A percentile compares a stretch with the other conserved stretches of the same genome.
These are phyloP conservation scores for Perizoma flavofasciatum DNA, from an alignment of 2,888 invertebrate species.

Conservation along the genomic window DNA sequence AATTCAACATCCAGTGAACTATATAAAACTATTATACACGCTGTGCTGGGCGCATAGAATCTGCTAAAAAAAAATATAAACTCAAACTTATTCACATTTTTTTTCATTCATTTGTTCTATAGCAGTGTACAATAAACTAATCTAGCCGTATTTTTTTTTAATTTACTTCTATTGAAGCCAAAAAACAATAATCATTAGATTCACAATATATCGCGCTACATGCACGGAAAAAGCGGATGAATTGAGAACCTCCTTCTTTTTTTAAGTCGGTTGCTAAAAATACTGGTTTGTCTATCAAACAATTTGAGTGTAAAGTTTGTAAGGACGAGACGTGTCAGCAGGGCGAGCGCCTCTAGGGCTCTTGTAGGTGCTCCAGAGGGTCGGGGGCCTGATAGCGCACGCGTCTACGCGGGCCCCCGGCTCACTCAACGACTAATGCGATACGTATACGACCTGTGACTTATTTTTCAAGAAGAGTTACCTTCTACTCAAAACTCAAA, in stretches of 20 bases:
- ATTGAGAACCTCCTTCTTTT: no score
- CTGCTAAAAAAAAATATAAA: background rate
- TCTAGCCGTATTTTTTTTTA: no score
- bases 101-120: no score
- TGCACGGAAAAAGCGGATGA: no score
- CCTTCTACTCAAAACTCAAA: background rate
- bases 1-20: slow-evolving; percentile 13
- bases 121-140: no score
- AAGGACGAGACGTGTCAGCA: slow-evolving; percentile 50
- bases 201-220: no score
- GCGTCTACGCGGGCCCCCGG: slow-evolving; percentile 42
- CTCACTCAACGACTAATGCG: slow-evolving; percentile 44
- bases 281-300: slow-evolving; percentile 5
- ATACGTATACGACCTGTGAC: slow-evolving; percentile 40
- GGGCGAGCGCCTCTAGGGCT: slow-evolving; percentile 42
- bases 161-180: no score
- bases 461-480: slow-evolving; percentile 1
- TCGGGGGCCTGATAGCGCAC: slow-evolving; percentile 60
- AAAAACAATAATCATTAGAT: no score
- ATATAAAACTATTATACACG: slow-evolving; percentile 11
- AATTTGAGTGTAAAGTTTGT: slow-evolving; percentile 50
- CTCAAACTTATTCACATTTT: no score
- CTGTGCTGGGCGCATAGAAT: slow-evolving; percentile 3
- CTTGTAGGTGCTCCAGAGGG: slow-evolving; percentile 41
- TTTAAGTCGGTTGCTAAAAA: background rate